Base-by-base conservation (phyloP, 1,140 invertebrate species). In the Ceratina calcarata region DNA sequence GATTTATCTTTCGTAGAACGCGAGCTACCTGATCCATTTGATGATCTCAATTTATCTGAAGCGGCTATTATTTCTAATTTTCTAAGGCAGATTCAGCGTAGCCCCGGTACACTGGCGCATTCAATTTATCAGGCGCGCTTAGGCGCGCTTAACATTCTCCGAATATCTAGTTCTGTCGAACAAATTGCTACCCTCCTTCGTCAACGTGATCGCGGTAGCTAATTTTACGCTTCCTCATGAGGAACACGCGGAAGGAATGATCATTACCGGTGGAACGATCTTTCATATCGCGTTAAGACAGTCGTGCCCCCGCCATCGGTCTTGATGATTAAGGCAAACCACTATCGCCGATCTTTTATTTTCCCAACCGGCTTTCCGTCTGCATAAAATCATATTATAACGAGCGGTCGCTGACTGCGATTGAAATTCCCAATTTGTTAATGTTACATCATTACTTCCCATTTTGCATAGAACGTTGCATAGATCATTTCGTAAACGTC, bases 191-290 rank as follows among this genome's bases (percentile, higher is more conserved):
- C 67, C 67, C 18, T 57, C 6, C 18, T 70, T 57, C 51, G 51
- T 70, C 67, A 70, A 70, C 53, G 10, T 13, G 67, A 57, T 58
- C 67, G 0, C 18, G 55, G 24, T 24, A 15, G 67, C 24, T 70
- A 57, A 70, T 70, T 57, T 70, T 57, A 70, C 67, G 51, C 53
- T 70, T 70, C 53, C 53, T 58, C 24, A 20, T 58, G 53, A 20
- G 24, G 27, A 16, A 62, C 24, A 62, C 60, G 60, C 60, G 60
- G 60, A 70, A 57, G 53, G 51, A 70, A 70, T 57, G 67, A 70
- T 70, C 67, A 57, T 70, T 70, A 70, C 67, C 2, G 18, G 22
- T 22, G 6, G 51, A 32, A 57, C 18, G 27, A 70, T 57, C 24
- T 57, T 53, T 57, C 53, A 15, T 27, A n/a, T 57, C 67, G 18